Conservation (phyloP, 2,888 invertebrate species). For the Salpingus planirostris region DNA sequence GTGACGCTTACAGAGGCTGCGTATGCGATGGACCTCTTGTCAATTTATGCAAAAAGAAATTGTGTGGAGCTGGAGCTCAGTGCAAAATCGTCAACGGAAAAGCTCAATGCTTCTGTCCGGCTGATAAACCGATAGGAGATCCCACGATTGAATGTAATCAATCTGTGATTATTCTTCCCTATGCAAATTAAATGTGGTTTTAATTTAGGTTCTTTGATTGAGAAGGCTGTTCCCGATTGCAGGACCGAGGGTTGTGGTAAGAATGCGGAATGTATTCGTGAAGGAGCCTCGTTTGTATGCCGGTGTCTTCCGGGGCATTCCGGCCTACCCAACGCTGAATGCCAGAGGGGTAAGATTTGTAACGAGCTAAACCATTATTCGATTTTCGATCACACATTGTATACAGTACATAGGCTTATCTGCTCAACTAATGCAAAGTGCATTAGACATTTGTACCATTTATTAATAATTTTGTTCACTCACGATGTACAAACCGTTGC, state of each 20-base stretch:
- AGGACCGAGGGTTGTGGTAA: constrained; percentile 75
- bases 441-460: constrained; percentile 23
- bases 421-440: constrained; percentile 28
- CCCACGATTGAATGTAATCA: constrained; percentile 72
- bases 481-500: constrained; percentile 34
- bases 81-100: constrained; percentile 62
- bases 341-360: constrained; percentile 50
- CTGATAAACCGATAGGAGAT: constrained; percentile 73
- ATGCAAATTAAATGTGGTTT: too few relatives aligned
- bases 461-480: too few relatives aligned
- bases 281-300: constrained; percentile 76
- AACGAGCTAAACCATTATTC: not conserved
- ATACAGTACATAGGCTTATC: constrained; percentile 34
- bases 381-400: constrained; percentile 24
- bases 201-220: too few relatives aligned
- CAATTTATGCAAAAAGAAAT: constrained; percentile 68
- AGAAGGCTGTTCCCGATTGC: constrained; percentile 66
- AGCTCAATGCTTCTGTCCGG: constrained; percentile 77
- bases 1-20: constrained; percentile 74
- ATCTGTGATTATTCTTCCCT: too few relatives aligned
- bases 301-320: constrained; percentile 67
- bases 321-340: constrained; percentile 64
- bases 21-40: constrained; percentile 58
- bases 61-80: constrained; percentile 75
- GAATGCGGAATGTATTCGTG: constrained; percentile 79